These are phyloP conservation scores for Drosophila neonasuta DNA, from an alignment of 2,888 invertebrate species.

Conservation along the genomic window DNA sequence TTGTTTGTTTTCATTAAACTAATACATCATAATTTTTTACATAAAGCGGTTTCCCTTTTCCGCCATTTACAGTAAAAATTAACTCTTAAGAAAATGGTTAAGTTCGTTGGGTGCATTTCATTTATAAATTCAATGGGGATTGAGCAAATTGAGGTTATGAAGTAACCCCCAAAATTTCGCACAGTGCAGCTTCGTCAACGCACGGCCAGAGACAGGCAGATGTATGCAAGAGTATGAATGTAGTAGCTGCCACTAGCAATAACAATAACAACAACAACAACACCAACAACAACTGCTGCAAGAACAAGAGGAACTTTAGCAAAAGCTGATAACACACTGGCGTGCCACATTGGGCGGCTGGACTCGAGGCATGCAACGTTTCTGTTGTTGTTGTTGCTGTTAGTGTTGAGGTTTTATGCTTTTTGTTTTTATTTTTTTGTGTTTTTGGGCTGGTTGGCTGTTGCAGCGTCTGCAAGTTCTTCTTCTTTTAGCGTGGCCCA, in stretches of 20 bases:
- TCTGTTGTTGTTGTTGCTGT: constrained; percentile 7
- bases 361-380: constrained; percentile 29
- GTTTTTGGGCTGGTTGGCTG: constrained; percentile 18
- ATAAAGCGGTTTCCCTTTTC: too few species aligned
- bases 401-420: constrained; percentile 8
- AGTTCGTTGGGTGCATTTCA: too few species aligned
- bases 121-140: background rate
- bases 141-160: background rate
- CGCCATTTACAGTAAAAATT: too few species aligned
- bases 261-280: constrained; percentile 9
- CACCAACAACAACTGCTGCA: constrained; percentile 15
- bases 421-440: constrained; percentile 19
- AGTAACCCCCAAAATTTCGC: constrained; percentile 1
- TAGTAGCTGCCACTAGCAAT: constrained; percentile 17
- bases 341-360: constrained; percentile 41
- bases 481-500: constrained; percentile 45
- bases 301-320: constrained; percentile 13
- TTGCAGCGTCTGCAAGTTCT: constrained; percentile 55
- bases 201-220: constrained; percentile 33
- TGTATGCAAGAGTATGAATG: background rate
- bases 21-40: too few species aligned
- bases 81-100: too few species aligned
- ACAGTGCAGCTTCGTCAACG: constrained; percentile 53
- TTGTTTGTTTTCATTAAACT: too few species aligned
- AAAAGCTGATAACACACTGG: constrained; percentile 65